phyloP scores from a whole-genome alignment of 1,140 invertebrate species.

The Lordiphosa mommai region DNA sequence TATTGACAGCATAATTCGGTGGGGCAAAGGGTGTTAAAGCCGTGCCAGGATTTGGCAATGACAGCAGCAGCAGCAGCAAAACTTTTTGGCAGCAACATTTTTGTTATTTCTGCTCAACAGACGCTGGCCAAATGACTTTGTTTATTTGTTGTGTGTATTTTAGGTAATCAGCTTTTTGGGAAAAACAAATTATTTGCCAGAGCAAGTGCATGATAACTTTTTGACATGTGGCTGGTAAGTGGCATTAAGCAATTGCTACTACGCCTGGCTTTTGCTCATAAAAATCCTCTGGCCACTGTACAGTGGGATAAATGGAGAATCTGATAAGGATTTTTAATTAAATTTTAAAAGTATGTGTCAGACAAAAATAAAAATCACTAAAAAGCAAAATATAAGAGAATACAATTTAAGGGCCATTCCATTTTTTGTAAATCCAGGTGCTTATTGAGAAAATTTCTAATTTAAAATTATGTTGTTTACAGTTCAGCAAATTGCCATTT shows the following conservation, averaged over 20 bases:
- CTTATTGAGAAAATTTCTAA: no score
- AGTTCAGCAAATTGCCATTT: no score
- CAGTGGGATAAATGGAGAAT: not conserved
- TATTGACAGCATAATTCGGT: constrained; percentile 52
- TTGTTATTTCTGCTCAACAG: constrained; percentile 43
- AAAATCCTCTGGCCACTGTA: constrained; percentile 33
- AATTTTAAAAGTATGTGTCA: no score
- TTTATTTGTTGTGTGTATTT: constrained; percentile 65
- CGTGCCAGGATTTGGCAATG: constrained; percentile 63
- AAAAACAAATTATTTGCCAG: constrained; percentile 45
- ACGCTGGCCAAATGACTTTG: constrained; percentile 61
- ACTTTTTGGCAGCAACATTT: constrained; percentile 54
- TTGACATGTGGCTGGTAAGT: constrained; percentile 66
- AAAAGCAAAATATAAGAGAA: no score
- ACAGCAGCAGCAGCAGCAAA: constrained; percentile 28
- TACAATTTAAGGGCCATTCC: no score
- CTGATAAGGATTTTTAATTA: no score
- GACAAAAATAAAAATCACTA: no score
- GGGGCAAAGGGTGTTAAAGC: not conserved
- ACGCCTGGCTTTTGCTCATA: constrained; percentile 55
- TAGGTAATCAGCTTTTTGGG: constrained; percentile 64
- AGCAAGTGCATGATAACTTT: constrained; percentile 61
- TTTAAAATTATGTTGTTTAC: no score
- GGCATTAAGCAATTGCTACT: constrained; percentile 30
- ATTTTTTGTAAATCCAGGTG: no score